A percentile compares a stretch with the other conserved stretches of the same genome.
Conservation (phyloP, 2,888 invertebrate species). For the Leuctra nigra region DNA sequence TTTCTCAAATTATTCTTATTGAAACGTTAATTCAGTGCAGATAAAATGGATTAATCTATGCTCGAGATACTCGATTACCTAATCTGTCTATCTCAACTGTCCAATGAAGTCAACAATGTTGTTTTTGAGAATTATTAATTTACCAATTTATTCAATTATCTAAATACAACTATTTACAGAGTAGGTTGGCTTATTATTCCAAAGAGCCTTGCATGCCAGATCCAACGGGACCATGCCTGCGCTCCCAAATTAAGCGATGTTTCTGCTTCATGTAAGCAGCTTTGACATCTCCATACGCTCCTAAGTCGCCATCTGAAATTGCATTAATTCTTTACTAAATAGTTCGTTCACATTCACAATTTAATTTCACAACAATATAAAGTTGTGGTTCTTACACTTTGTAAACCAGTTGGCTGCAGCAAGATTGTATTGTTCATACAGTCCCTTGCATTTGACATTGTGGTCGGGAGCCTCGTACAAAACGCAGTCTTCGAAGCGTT, state of each 20-base stretch:
- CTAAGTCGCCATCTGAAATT: constrained; percentile 83
- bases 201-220: constrained; percentile 54
- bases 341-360: constrained; percentile 17
- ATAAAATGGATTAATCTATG: too few species aligned
- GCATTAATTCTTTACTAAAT: neutral
- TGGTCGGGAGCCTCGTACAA: constrained; percentile 69
- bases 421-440: constrained; percentile 65
- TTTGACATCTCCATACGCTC: constrained; percentile 62
- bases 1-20: too few species aligned
- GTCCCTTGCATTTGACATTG: constrained; percentile 54
- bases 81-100: too few species aligned
- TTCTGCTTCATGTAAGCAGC: constrained; percentile 95
- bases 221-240: constrained; percentile 77
- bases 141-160: too few species aligned
- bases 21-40: too few species aligned
- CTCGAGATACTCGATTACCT: too few species aligned
- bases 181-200: too few species aligned
- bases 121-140: too few species aligned
- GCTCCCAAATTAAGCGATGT: constrained; percentile 96
- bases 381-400: constrained; percentile 67
- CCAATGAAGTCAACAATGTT: too few species aligned
- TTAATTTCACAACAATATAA: neutral
- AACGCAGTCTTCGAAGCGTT: constrained; percentile 79
- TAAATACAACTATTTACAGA: too few species aligned
- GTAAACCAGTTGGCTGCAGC: constrained; percentile 84